Percentiles rank a stretch among this genome's conserved stretches.
Conservation (phyloP, 2,113 vertebrate genomes). For the Vulpes lagopus region DNA sequence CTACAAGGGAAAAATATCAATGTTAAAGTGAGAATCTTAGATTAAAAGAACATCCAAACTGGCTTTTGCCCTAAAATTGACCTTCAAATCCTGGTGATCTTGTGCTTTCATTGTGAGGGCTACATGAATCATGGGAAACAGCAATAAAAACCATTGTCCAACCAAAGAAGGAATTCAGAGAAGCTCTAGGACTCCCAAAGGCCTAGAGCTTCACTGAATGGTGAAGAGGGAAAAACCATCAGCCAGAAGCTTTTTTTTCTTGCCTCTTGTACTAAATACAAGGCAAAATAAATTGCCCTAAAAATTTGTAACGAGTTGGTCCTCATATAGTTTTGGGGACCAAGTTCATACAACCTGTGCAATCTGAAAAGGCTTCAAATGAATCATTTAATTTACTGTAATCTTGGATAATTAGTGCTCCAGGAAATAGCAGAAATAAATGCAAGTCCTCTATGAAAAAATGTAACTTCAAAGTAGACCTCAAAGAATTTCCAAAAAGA, state of each 20-base stretch:
- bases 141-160: neutral
- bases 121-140: neutral
- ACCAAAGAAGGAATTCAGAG: neutral
- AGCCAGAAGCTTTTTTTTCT: neutral
- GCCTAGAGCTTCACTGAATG: neutral
- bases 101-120: neutral
- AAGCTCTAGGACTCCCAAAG: neutral
- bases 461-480: neutral
- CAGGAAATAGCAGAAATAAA: neutral
- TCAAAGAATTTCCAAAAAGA: neutral
- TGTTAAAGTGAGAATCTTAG: slow-evolving; percentile 18
- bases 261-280: neutral
- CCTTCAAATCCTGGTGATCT: neutral
- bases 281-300: neutral
- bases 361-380: neutral
- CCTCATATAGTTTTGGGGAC: neutral
- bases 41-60: slow-evolving; percentile 7
- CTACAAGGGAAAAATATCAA: neutral
- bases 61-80: neutral
- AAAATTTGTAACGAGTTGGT: neutral
- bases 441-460: neutral
- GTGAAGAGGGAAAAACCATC: neutral
- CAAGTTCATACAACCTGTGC: neutral
- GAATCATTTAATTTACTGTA: neutral
- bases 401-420: neutral